Evolutionary conservation across 2,797 vertebrate species (phyloP).

Genomic region (Synaphobranchus kaupii): DNA sequence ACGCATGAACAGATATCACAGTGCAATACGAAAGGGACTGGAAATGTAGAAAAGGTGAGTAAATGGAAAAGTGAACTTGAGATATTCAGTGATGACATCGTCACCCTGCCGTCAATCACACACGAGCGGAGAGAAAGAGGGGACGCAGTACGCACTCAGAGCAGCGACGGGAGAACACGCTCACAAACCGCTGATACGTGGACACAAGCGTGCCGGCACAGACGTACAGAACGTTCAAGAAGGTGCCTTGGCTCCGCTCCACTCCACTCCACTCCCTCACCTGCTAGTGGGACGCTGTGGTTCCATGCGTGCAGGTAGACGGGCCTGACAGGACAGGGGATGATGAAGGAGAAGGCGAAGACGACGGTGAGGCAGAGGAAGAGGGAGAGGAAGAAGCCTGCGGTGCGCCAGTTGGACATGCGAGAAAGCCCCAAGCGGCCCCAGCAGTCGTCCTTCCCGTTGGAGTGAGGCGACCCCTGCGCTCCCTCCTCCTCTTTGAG

Average conservation of each 20-base stretch:
- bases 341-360: slow-evolving; percentile 92
- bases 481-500: slow-evolving; percentile 72
- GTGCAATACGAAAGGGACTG: background rate
- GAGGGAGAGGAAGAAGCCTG: slow-evolving; percentile 84
- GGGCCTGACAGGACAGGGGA: slow-evolving; percentile 88
- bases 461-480: slow-evolving; percentile 36
- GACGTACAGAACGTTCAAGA: background rate
- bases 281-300: slow-evolving; percentile 65
- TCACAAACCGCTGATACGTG: background rate
- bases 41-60: background rate
- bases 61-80: background rate
- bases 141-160: background rate
- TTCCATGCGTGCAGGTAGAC: slow-evolving; percentile 77
- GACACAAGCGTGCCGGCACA: background rate
- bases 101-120: background rate
- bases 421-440: slow-evolving; percentile 62
- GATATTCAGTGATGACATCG: background rate
- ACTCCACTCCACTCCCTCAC: slow-evolving; percentile 60
- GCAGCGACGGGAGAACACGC: background rate
- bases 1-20: background rate
- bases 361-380: slow-evolving; percentile 86
- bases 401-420: slow-evolving; percentile 82
- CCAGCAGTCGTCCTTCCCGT: slow-evolving; percentile 60
- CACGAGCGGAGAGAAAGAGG: background rate
- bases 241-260: background rate